Base-by-base conservation (phyloP, 2,797 vertebrate species). In the Enteromius viviparus region DNA sequence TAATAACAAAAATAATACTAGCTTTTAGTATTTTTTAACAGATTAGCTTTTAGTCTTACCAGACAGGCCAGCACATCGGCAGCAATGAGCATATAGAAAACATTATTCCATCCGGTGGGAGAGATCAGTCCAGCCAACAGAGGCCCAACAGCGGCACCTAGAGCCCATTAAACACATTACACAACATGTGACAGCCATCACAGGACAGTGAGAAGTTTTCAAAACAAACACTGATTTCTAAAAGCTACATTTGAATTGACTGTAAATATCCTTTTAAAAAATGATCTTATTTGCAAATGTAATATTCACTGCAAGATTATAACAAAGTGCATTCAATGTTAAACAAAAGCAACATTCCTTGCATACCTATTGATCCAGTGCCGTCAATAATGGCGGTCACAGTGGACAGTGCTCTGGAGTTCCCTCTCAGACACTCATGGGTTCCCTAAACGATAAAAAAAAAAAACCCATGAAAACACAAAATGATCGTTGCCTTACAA, bases 301-400 rank as follows among this genome's bases (percentile, higher is more conserved):
- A 19, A 51, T 29, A 32, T 37, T 55, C 17, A 55, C 29, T 15
- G 49, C 1, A 6, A 55, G 10, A 6, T 72, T 72, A 51, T 72
- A 71, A 58, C 53, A 58, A 58, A 23, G 9, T 23, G 55, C 55
- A 62, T 62, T 29, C 58, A 58, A 12, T 12, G 32, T 64, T 62
- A 6, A 65, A n/a, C 9, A 68, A 60, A 15, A 6, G 9, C 26
- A 47, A 37, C 0, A 69, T 70, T n/a, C 60, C 5, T 8, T 12
- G 92, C 94, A 0, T 72, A 97, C 98, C 98, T 84, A 99, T 80
- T 0, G 98, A 99, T 32, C 98, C 98, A 0, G 97, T 98, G 49
- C 98, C 98, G 0, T 99, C 98, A 0, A 99, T 99, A 89, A 99
- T 99, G 34, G 98, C 98, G 0, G 98, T 96, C 78, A 99, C 98